Conservation (phyloP, 1,140 invertebrate species). For the Heliothis virescens region DNA sequence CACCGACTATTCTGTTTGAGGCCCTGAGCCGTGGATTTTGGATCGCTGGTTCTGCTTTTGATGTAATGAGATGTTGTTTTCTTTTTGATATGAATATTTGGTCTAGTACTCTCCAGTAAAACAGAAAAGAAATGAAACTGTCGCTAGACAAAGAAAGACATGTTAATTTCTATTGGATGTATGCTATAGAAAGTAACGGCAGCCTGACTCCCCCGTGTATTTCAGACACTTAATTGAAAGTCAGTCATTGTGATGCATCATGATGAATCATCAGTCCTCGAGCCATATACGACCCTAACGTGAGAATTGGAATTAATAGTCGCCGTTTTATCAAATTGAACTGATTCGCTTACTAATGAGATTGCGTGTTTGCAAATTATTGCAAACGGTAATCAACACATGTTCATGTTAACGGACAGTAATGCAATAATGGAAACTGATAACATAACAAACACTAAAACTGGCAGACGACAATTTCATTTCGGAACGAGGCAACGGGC, state of each 20-base stretch:
- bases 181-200: slow-evolving; percentile 47
- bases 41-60: slow-evolving; percentile 1
- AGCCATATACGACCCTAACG: slow-evolving; percentile 20
- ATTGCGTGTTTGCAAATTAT: not conserved
- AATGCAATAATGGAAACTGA: slow-evolving; percentile 9
- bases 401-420: not conserved
- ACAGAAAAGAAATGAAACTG: no score
- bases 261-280: slow-evolving; percentile 14
- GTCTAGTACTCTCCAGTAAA: not conserved
- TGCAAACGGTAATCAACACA: not conserved
- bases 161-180: slow-evolving; percentile 5
- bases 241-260: slow-evolving; percentile 22
- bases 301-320: slow-evolving; percentile 9
- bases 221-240: slow-evolving; percentile 42
- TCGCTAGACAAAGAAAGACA: no score
- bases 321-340: slow-evolving; percentile 1
- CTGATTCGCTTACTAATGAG: slow-evolving; percentile 6
- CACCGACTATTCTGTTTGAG: slow-evolving; percentile 19
- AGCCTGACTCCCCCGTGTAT: slow-evolving; percentile 26
- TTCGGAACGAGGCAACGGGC: not conserved
- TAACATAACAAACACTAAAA: slow-evolving; percentile 8
- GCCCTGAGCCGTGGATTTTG: slow-evolving; percentile 10
- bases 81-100: not conserved
- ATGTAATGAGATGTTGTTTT: not conserved
- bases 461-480: not conserved